Conservation (phyloP, 2,888 invertebrate species). For the Monopis laevigella region DNA sequence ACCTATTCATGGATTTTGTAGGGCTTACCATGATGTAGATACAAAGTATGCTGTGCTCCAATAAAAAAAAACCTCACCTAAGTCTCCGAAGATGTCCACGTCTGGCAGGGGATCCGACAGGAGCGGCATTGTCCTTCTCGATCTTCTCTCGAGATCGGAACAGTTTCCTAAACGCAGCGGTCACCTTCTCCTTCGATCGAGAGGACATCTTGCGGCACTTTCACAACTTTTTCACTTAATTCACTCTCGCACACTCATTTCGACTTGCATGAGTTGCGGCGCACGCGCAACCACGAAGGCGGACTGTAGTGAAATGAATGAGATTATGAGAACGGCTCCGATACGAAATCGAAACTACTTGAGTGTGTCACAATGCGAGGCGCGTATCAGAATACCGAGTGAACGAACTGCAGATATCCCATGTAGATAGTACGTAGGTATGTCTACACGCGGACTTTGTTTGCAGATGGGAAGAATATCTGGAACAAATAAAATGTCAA, state of each 20-base stretch:
- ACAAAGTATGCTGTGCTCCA: too few relatives aligned
- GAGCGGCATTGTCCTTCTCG: constrained; percentile 70
- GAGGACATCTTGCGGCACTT: constrained; percentile 71
- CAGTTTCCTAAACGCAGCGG: constrained; percentile 80
- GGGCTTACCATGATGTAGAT: too few relatives aligned
- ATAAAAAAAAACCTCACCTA: constrained; percentile 34
- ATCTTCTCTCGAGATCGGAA: constrained; percentile 79
- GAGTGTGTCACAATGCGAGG: constrained; percentile 32
- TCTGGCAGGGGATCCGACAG: constrained; percentile 70
- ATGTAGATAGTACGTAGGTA: too few relatives aligned
- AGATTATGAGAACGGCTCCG: constrained; percentile 39
- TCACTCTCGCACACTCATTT: constrained; percentile 25
- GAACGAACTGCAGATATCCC: constrained; percentile 14
- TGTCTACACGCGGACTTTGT: too few relatives aligned
- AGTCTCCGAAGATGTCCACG: constrained; percentile 59
- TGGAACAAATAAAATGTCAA: too few relatives aligned
- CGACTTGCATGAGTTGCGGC: constrained; percentile 29
- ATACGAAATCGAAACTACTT: constrained; percentile 45
- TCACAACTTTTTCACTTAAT: too few relatives aligned
- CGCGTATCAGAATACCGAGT: constrained; percentile 30
- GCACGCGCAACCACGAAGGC: constrained; percentile 12
- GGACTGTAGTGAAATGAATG: constrained; percentile 19
- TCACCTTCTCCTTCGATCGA: constrained; percentile 81
- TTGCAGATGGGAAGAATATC: too few relatives aligned
- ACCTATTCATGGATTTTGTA: too few relatives aligned